Percentiles rank a stretch among this genome's conserved stretches.
These are phyloP conservation scores for Acanthurus tractus DNA, from an alignment of 2,797 vertebrate species.

Conservation along the genomic window DNA sequence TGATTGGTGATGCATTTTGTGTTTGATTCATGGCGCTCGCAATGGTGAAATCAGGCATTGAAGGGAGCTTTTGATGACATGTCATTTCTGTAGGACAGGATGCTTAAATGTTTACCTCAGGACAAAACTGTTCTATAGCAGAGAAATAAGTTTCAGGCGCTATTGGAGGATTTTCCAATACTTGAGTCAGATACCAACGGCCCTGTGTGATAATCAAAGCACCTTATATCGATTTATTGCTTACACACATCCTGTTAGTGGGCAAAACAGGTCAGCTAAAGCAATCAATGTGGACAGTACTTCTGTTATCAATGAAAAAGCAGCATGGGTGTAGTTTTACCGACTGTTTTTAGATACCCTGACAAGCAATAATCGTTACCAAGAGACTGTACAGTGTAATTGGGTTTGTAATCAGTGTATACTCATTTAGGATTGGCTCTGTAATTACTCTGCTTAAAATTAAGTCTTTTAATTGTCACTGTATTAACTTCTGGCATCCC, in stretches of 20 bases:
- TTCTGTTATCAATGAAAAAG: constrained; percentile 28
- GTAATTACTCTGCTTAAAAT: constrained; percentile 3
- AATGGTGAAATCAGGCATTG: background rate
- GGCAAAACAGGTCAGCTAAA: constrained; percentile 23
- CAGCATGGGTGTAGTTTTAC: constrained; percentile 30
- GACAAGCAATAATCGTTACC: constrained; percentile 20
- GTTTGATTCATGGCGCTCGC: constrained; percentile 1
- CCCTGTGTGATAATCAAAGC: constrained; percentile 50
- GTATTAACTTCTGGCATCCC: background rate
- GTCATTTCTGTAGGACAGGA: constrained; percentile 9
- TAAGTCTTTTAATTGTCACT: background rate
- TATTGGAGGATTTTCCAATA: constrained; percentile 52
- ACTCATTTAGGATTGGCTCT: constrained; percentile 17
- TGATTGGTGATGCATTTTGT: constrained; percentile 38
- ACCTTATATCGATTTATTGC: constrained; percentile 59
- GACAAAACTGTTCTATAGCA: background rate
- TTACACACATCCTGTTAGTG: constrained; percentile 62
- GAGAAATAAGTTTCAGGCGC: constrained; percentile 44
- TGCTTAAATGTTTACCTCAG: constrained; percentile 41
- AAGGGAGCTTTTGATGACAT: background rate
- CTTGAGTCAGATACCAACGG: constrained; percentile 28
- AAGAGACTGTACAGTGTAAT: background rate
- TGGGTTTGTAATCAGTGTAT: constrained; percentile 1
- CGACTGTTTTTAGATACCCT: constrained; percentile 20
- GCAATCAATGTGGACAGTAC: constrained; percentile 6